These are phyloP conservation scores for Leptinotarsa rubiginosa DNA, from an alignment of 2,888 invertebrate species.

Conservation along the genomic window DNA sequence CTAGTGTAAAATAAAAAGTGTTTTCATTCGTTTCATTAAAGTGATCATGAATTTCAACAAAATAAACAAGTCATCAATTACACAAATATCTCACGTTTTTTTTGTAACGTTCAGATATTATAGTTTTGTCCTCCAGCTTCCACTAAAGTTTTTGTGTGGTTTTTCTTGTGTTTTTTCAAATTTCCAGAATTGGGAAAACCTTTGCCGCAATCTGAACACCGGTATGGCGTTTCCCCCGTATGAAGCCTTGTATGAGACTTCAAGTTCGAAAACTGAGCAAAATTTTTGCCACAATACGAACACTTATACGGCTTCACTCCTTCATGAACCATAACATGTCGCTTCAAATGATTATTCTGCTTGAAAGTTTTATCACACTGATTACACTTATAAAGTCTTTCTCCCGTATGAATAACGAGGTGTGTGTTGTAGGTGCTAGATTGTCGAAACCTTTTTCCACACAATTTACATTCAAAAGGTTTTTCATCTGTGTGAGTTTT, in stretches of 20 bases:
- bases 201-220: conserved; percentile 64
- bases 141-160: conserved; percentile 31
- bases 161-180: conserved; percentile 48
- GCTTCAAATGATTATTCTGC: conserved; percentile 55
- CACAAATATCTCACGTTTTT: too few species aligned
- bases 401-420: conserved; percentile 55
- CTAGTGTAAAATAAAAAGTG: too few species aligned
- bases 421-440: conserved; percentile 53
- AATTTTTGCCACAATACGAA: conserved; percentile 54
- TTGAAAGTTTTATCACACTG: conserved; percentile 61
- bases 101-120: neutral
- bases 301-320: conserved; percentile 56
- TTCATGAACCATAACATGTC: conserved; percentile 56
- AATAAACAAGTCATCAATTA: too few species aligned
- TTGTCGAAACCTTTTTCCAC: conserved; percentile 55
- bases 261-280: conserved; percentile 65
- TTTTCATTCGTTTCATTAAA: too few species aligned
- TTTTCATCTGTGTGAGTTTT: conserved; percentile 56
- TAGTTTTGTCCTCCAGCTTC: neutral
- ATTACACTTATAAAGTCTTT: conserved; percentile 60
- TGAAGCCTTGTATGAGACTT: conserved; percentile 64
- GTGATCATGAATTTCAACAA: too few species aligned
- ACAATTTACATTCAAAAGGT: conserved; percentile 53
- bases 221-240: conserved; percentile 64
- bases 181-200: conserved; percentile 53